These are phyloP conservation scores for Trachythela sp. DNA, from an alignment of 64 coral and sea anemone genomes.

Conservation along the genomic window DNA sequence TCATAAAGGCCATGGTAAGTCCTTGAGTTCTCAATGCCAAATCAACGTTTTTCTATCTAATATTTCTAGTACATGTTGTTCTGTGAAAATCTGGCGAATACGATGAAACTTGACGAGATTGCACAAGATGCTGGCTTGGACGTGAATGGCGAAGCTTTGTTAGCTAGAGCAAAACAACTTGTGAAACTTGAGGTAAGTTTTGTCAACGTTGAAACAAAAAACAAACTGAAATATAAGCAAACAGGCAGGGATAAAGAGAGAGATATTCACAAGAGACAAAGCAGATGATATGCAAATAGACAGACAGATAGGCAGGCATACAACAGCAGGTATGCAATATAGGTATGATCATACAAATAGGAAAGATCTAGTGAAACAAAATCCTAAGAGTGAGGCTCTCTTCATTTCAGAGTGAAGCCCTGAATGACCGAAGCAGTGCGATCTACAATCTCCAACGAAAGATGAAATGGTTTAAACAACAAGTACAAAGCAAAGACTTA, in stretches of 20 bases:
- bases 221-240: conserved; percentile 17
- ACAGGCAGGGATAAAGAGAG: conserved; percentile 68
- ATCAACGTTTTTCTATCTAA: not conserved
- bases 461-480: conserved; percentile 23
- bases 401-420: not conserved
- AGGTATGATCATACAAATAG: no score
- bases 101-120: conserved; percentile 90
- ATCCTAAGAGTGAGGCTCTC: no score
- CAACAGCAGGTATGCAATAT: no score
- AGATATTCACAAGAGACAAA: no score
- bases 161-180: conserved; percentile 85
- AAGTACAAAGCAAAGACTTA: conserved; percentile 7
- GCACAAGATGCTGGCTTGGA: conserved; percentile 87
- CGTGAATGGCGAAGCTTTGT: conserved; percentile 86
- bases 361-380: no score
- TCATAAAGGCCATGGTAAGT: no score
- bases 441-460: conserved; percentile 2
- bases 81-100: conserved; percentile 87
- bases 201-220: not conserved
- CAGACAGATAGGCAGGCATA: no score
- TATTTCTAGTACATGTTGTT: conserved; percentile 72
- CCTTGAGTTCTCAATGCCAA: not conserved
- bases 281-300: no score
- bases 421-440: conserved; percentile 10
- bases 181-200: conserved; percentile 85